phyloP scores from a whole-genome alignment of 1,140 invertebrate species.

The Arctopsyche grandis region DNA sequence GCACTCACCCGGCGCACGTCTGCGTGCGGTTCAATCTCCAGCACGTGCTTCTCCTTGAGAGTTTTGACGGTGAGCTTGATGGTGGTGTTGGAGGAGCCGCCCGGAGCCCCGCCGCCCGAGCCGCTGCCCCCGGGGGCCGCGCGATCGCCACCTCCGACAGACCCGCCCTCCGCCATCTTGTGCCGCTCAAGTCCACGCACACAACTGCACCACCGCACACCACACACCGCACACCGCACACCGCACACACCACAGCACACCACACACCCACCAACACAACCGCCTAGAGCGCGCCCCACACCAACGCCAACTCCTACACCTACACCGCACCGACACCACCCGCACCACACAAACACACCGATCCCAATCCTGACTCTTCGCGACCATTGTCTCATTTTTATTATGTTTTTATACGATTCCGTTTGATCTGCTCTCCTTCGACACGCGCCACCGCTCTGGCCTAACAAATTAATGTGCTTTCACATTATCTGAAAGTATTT shows the following conservation, averaged over 20 bases:
- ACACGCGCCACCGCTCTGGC: no score
- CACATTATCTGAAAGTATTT: no score
- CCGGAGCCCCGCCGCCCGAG: slow-evolving; percentile 60
- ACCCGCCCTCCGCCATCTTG: slow-evolving; percentile 58
- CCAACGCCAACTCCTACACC: neutral
- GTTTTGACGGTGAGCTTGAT: slow-evolving; percentile 94
- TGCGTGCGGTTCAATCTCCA: slow-evolving; percentile 87
- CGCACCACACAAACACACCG: no score
- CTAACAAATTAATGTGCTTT: no score
- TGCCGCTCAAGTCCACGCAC: neutral
- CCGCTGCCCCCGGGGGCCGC: slow-evolving; percentile 59
- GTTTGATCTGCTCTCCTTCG: no score
- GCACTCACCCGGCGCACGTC: slow-evolving; percentile 89
- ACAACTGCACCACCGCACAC: neutral
- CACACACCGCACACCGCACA: neutral
- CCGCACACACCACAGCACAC: neutral
- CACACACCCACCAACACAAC: neutral
- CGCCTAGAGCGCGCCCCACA: neutral
- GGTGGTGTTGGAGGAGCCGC: slow-evolving; percentile 55
- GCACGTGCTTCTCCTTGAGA: slow-evolving; percentile 91
- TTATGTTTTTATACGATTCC: no score
- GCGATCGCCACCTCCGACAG: slow-evolving; percentile 48
- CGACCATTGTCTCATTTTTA: no score
- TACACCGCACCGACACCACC: no score
- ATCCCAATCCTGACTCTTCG: no score